These are phyloP conservation scores for Euborellia annulipes DNA, from an alignment of 1,140 invertebrate species.

Conservation along the genomic window DNA sequence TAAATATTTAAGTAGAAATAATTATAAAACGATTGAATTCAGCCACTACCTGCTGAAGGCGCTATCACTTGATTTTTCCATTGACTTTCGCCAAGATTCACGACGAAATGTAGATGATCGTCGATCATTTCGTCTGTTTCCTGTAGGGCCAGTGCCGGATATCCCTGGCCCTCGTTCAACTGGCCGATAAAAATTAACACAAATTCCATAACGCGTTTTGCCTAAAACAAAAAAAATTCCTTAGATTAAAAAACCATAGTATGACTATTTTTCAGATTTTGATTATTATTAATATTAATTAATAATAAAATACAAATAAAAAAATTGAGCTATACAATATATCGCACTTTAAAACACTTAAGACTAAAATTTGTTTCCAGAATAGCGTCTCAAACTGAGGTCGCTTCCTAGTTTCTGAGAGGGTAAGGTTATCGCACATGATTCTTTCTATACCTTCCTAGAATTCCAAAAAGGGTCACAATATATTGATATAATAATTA, in stretches of 20 bases:
- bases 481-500: too few relatives aligned
- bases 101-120: constrained; percentile 50
- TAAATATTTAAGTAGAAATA: background rate
- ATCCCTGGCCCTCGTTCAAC: constrained; percentile 41
- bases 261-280: background rate
- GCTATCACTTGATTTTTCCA: constrained; percentile 80
- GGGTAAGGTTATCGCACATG: too few relatives aligned
- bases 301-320: constrained; percentile 4
- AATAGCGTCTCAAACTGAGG: too few relatives aligned
- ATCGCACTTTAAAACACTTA: background rate
- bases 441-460: too few relatives aligned
- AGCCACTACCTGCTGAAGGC: constrained; percentile 69
- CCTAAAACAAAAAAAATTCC: constrained; percentile 29
- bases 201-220: constrained; percentile 85
- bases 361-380: too few relatives aligned
- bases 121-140: constrained; percentile 25
- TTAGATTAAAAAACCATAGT: background rate
- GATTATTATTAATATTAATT: background rate
- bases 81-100: constrained; percentile 75
- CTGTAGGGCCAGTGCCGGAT: constrained; percentile 22
- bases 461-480: too few relatives aligned
- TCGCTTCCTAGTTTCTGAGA: too few relatives aligned
- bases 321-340: constrained; percentile 7
- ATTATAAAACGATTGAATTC: background rate
- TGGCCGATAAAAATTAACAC: constrained; percentile 94